Conservation (phyloP, 2,888 invertebrate genomes). For the Chydorus sphaericus region DNA sequence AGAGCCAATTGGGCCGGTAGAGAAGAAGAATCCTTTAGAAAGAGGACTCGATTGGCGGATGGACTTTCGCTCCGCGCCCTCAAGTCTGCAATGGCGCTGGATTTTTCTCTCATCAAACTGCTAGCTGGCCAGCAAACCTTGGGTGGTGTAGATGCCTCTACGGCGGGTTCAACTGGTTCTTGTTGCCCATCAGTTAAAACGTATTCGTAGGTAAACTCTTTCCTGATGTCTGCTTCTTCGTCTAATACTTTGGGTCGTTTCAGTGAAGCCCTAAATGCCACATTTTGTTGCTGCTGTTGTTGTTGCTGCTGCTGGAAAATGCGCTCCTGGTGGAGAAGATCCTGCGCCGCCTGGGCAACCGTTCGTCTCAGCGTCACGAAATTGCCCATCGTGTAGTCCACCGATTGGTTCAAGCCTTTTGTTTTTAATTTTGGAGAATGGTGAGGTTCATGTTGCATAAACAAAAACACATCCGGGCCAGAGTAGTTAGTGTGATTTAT, state of each 20-base stretch:
- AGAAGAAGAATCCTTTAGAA: constrained; percentile 6
- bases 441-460: not conserved
- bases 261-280: not conserved
- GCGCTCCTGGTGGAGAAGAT: not conserved
- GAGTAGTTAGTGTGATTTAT: not conserved
- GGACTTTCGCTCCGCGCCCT: constrained; percentile 10
- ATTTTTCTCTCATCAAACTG: constrained; percentile 7
- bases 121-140: not conserved
- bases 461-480: not conserved
- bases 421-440: not conserved
- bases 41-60: constrained; percentile 1
- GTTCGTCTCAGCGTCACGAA: constrained; percentile 1
- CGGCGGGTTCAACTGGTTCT: not conserved
- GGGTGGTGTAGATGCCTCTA: not conserved
- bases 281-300: not conserved
- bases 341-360: constrained; percentile 1
- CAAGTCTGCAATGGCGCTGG: constrained; percentile 7
- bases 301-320: not conserved
- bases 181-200: constrained; percentile 10
- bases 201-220: constrained; percentile 20
- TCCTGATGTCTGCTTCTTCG: constrained; percentile 18
- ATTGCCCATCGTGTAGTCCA: not conserved
- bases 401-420: not conserved
- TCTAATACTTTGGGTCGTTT: not conserved
- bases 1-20: constrained; percentile 24